Conservation (phyloP, 2,113 vertebrate genomes). For the Menidia beryllina region DNA sequence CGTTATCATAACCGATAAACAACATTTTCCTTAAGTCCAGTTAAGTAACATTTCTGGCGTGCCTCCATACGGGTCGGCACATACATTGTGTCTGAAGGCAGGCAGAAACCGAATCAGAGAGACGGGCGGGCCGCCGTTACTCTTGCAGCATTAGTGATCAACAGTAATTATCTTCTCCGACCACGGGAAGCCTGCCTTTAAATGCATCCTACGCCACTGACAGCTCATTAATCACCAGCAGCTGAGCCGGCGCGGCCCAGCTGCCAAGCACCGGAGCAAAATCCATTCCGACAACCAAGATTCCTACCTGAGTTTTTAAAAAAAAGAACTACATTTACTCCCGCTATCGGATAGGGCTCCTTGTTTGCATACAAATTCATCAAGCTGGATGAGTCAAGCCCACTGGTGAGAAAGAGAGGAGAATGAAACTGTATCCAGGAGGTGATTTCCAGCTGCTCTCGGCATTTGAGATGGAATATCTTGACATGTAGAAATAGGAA, state of each 20-base stretch:
- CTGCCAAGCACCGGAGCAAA: conserved; percentile 36
- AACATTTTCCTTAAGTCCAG: background rate
- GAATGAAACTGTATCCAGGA: background rate
- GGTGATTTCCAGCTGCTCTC: background rate
- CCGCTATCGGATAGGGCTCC: conserved; percentile 8
- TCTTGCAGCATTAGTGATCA: conserved; percentile 57
- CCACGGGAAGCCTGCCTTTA: conserved; percentile 51
- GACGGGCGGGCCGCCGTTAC: conserved; percentile 37
- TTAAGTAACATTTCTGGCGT: background rate
- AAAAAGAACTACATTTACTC: background rate
- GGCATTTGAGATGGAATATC: background rate
- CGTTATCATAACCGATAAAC: conserved; percentile 28
- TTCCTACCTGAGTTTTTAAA: conserved; percentile 58
- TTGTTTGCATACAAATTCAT: conserved; percentile 11
- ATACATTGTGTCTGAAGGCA: conserved; percentile 4
- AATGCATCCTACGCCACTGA: conserved; percentile 54
- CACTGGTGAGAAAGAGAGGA: background rate
- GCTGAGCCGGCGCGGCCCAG: conserved; percentile 32
- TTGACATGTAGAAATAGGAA: conserved; percentile 11
- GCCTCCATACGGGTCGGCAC: background rate
- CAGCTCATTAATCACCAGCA: conserved; percentile 76
- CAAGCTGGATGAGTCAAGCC: background rate
- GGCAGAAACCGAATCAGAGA: conserved; percentile 10
- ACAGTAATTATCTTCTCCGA: conserved; percentile 69
- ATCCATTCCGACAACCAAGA: conserved; percentile 64